phyloP scores from a whole-genome alignment of 2,113 vertebrate genomes.

The Arenaria interpres region DNA sequence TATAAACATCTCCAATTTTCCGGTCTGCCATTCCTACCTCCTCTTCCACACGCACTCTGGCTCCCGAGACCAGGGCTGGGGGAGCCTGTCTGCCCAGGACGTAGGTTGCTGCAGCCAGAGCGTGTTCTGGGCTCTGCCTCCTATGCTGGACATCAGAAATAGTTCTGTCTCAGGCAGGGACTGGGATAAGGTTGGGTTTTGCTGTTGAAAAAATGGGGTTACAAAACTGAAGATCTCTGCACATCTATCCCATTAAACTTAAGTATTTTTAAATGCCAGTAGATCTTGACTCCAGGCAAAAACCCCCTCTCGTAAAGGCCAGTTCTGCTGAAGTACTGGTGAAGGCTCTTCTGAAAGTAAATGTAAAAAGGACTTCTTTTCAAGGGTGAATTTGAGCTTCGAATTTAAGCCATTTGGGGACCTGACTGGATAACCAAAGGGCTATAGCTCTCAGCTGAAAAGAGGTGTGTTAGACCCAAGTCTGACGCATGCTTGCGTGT shows the following conservation, averaged over 20 bases:
- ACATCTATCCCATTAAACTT: neutral
- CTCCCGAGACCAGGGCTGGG: neutral
- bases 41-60: neutral
- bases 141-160: neutral
- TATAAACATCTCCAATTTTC: fast-evolving
- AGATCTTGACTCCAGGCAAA: neutral
- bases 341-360: neutral
- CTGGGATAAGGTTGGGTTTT: neutral
- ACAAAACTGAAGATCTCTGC: neutral
- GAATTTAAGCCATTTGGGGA: neutral
- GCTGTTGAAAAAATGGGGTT: neutral
- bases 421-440: neutral
- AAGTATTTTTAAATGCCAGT: neutral
- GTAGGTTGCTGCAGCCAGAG: neutral
- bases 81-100: no score
- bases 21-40: neutral
- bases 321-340: neutral
- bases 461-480: neutral
- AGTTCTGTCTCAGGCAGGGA: neutral
- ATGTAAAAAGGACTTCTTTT: neutral
- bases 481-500: fast-evolving
- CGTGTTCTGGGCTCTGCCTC: fast-evolving
- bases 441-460: neutral
- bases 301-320: neutral
- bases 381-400: neutral